Evolutionary conservation across 2,888 invertebrate genomes (phyloP), one percentile per base, ranked within the genome.

Genomic region (Torymus tubicola): DNA sequence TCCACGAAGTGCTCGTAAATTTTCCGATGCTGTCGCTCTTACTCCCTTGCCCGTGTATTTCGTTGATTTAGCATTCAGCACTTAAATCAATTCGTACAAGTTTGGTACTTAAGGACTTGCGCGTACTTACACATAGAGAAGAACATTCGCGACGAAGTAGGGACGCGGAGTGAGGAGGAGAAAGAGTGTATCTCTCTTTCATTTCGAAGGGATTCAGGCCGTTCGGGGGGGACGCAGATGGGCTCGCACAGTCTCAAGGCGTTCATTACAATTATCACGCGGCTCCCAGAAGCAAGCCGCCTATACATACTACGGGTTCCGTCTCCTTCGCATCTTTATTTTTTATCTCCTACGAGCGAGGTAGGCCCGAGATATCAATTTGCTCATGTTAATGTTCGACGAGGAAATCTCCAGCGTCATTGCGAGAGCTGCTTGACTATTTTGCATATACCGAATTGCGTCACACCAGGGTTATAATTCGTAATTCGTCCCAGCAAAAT

Each of bases 1-100:
- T 63, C 31, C 79, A 60, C 84, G n/a, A 11, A 63, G 57, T 80
- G 84, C 85, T 86, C 86, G 87, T 89, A 89, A 89, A 89, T 89
- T 87, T 81, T 86, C 79, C 83, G 75, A 84, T 82, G 75, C 83
- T 83, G 85, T 81, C 85, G 85, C 85, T 86, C 86, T 85, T 84
- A 83, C 78, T 81, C 84, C 86, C 73, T 52, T 55, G 42, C 52
- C 24, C 75, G 31, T 50, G 73, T 85, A 82, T 88, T 88, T 86
- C 88, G 88, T 89, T 90, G 90, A 90, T 90, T 90, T 90, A 90
- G 89, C 89, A 90, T 90, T 90, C 90, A 89, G 89, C 90, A 88
- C 88, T 90, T 90, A 90, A 90, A 90, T 90, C 90, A 90, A 90
- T 90, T 90, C 89, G 88, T 87, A 89, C 89, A 90, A 90, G 90